phyloP scores from a whole-genome alignment of 1,140 invertebrate genomes.

The Neodiprion virginianus region DNA sequence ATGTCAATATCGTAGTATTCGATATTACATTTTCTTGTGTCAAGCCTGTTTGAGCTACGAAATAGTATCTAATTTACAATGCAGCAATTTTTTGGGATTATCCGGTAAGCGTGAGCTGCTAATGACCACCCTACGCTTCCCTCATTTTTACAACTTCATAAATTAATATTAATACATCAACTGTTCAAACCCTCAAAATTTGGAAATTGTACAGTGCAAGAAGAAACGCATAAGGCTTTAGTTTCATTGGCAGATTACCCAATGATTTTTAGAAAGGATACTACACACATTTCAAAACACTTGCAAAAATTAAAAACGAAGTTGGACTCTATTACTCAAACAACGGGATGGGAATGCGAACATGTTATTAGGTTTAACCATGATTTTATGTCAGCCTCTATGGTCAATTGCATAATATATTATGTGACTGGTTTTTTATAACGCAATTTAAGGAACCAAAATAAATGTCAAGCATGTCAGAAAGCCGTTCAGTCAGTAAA shows the following conservation, averaged over 20 bases:
- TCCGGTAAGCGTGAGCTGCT: background rate
- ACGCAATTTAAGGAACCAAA: too few relatives aligned
- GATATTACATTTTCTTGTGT: background rate
- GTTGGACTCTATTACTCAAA: background rate
- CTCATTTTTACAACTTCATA: conserved; percentile 12
- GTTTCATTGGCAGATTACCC: background rate
- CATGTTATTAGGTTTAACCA: background rate
- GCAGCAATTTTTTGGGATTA: conserved; percentile 13
- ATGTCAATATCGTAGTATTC: too few relatives aligned
- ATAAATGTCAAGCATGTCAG: too few relatives aligned
- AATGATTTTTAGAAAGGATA: background rate
- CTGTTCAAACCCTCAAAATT: background rate
- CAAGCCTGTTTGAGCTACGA: background rate
- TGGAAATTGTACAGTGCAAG: background rate
- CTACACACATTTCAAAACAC: background rate
- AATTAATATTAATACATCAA: background rate
- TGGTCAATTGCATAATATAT: too few relatives aligned
- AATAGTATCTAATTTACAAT: background rate
- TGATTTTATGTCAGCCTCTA: too few relatives aligned
- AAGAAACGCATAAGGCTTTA: background rate
- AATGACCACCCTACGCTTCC: conserved; percentile 16
- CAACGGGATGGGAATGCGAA: background rate
- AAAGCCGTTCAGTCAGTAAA: too few relatives aligned
- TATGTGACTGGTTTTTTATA: too few relatives aligned
- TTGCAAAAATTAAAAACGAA: background rate